Conservation (phyloP, 2,113 vertebrate species). For the Scortum barcoo region DNA sequence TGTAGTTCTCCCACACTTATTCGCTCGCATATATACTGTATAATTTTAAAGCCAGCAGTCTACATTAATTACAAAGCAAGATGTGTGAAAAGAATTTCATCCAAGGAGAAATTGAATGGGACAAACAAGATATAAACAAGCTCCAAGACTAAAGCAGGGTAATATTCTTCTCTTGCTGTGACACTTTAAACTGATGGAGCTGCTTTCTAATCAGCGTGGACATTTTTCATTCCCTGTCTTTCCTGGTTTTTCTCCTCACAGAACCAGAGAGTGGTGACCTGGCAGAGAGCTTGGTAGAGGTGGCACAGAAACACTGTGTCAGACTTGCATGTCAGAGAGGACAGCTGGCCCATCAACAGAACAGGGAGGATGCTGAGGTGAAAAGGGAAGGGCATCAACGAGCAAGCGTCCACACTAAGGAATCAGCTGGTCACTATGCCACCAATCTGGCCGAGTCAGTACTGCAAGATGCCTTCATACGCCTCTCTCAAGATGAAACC, state of each 20-base stretch:
- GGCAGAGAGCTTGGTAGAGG: conserved; percentile 74
- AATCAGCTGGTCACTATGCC: conserved; percentile 90
- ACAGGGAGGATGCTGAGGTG: conserved; percentile 76
- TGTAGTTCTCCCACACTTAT: neutral
- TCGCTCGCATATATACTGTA: no score
- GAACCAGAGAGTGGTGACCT: conserved; percentile 73
- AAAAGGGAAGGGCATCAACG: conserved; percentile 56
- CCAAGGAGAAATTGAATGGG: conserved; percentile 10
- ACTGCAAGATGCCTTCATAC: conserved; percentile 95
- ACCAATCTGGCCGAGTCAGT: conserved; percentile 95
- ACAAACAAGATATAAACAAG: conserved; percentile 18
- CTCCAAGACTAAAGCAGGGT: conserved; percentile 10
- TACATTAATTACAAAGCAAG: neutral
- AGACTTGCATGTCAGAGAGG: conserved; percentile 74
- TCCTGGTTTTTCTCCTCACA: conserved; percentile 57
- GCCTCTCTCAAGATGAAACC: conserved; percentile 90
- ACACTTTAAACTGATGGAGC: conserved; percentile 36
- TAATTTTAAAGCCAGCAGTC: neutral
- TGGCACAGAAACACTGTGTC: conserved; percentile 76
- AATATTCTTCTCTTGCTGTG: conserved; percentile 16
- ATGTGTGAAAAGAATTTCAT: neutral
- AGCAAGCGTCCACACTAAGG: conserved; percentile 57
- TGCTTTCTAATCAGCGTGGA: conserved; percentile 35
- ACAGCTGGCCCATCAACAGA: conserved; percentile 67
- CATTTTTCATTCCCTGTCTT: conserved; percentile 47